phyloP scores from a whole-genome alignment of 2,888 invertebrate species.

The Penaeus monodon region DNA sequence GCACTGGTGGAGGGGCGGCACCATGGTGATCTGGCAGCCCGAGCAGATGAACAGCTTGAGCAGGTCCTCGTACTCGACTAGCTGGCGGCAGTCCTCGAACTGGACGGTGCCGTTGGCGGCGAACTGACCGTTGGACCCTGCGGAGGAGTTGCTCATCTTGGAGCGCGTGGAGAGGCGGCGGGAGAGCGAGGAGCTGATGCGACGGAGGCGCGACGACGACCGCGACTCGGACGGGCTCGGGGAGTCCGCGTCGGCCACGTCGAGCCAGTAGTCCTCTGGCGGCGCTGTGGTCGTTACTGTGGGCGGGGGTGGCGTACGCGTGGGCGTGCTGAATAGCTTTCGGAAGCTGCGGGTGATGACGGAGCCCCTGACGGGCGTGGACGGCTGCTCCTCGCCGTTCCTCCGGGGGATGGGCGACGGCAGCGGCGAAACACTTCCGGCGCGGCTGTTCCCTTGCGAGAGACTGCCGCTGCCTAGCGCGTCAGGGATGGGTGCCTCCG shows the following conservation, averaged over 20 bases:
- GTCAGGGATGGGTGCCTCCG: conserved; percentile 17
- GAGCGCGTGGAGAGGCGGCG: conserved; percentile 36
- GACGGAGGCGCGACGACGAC: conserved; percentile 29
- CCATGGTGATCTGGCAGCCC: conserved; percentile 62
- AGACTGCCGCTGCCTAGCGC: conserved; percentile 38
- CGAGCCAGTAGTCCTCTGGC: conserved; percentile 43
- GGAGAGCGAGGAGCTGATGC: conserved; percentile 31
- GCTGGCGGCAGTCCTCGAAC: conserved; percentile 9
- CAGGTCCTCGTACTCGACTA: conserved; percentile 65
- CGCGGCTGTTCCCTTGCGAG: conserved; percentile 40
- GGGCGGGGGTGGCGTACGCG: conserved; percentile 1
- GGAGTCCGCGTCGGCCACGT: conserved; percentile 11
- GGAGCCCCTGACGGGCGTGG: conserved; percentile 37
- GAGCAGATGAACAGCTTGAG: conserved; percentile 65
- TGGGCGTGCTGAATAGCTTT: conserved; percentile 36
- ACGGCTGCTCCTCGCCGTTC: conserved; percentile 4
- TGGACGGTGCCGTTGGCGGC: conserved; percentile 29
- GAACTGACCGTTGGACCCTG: conserved; percentile 33
- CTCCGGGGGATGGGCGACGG: conserved; percentile 16
- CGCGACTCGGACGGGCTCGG: neutral
- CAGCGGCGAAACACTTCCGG: conserved; percentile 48
- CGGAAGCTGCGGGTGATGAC: conserved; percentile 52
- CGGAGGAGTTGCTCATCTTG: conserved; percentile 31
- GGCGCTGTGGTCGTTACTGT: neutral
- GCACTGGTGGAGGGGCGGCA: conserved; percentile 66